Evolutionary conservation across 2,888 invertebrate genomes (phyloP), one percentile per base, ranked within the genome.

Genomic region (Calliphora vomitoria): DNA sequence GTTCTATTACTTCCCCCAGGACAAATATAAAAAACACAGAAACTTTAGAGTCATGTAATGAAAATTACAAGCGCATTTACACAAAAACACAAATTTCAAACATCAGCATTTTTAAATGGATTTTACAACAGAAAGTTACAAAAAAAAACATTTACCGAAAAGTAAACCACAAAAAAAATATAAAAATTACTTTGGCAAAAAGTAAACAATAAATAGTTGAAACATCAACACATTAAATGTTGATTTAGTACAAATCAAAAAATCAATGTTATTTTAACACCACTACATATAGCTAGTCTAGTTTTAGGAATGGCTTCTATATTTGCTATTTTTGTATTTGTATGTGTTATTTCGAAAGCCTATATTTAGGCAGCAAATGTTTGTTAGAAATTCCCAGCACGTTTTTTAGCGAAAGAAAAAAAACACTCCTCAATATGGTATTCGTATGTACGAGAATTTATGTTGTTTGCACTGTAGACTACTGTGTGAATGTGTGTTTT

Each of bases 311-410:
- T 0, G 35, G 6, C 0, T 35, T 35, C 35, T 35, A 35, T 58
- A 18, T 69, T 60, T 53, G 31, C 1, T 20, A 2, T 15, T 50
- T 13, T n/a, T 13, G 3, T 50, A 3, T 6, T 50, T 20, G 35
- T 35, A 6, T 35, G 3, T 35, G 35, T 35, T 35, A 55, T 31
- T 41, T 41, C 25, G 15, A 31, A 47, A 60, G 47, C 31, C 44
- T 60, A 74, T 25, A 38, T 60, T 47, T 11, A 47, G 18, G 50
- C 5, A 10, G 13, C 10, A 20, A 25, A 75, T 47, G 74, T 71
- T 41, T 31, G 31, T 55, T 74, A 20, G 25, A 55, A 60, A 87
- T 87, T 78, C 84, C 25, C n/a, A 11, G 60, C 87, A 87, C 78
- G 87, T 82, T 79, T 64, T 13, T 38, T 8, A 44, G 58, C 18